Conservation (phyloP, 2,113 vertebrate species). For the Amblyopsis rosae region DNA sequence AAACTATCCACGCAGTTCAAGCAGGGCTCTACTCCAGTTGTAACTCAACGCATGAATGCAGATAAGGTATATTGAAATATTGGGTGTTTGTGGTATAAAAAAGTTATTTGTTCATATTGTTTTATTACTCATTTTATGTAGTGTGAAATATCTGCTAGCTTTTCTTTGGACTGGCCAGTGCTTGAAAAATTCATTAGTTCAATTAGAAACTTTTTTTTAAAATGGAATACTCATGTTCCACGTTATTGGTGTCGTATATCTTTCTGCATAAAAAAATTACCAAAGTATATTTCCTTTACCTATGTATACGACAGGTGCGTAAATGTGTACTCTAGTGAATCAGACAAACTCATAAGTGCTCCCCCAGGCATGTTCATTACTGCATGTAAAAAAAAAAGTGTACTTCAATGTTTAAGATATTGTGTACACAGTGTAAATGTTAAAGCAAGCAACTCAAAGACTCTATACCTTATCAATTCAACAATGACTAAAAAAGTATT, state of each 20-base stretch:
- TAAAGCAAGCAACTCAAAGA: no score
- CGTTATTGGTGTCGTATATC: slow-evolving; percentile 49
- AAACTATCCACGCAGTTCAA: slow-evolving; percentile 49
- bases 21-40: slow-evolving; percentile 71
- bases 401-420: no score
- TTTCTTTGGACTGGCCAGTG: slow-evolving; percentile 68
- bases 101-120: slow-evolving; percentile 67
- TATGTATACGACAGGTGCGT: slow-evolving; percentile 48
- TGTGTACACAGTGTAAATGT: no score
- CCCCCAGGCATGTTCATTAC: no score
- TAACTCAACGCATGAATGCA: slow-evolving; percentile 82
- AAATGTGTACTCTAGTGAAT: slow-evolving; percentile 66
- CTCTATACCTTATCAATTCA: no score
- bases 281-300: slow-evolving; percentile 76
- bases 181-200: slow-evolving; percentile 58
- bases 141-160: slow-evolving; percentile 50
- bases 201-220: slow-evolving; percentile 68
- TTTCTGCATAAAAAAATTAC: slow-evolving; percentile 67
- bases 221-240: slow-evolving; percentile 56
- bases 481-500: no score
- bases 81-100: slow-evolving; percentile 75
- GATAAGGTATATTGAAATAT: slow-evolving; percentile 76
- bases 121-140: slow-evolving; percentile 48
- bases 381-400: no score
- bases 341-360: slow-evolving; percentile 21